Evolutionary conservation across 2,797 vertebrate genomes (phyloP), one percentile per base, ranked within the genome.

Genomic region (Chelon auratus): DNA sequence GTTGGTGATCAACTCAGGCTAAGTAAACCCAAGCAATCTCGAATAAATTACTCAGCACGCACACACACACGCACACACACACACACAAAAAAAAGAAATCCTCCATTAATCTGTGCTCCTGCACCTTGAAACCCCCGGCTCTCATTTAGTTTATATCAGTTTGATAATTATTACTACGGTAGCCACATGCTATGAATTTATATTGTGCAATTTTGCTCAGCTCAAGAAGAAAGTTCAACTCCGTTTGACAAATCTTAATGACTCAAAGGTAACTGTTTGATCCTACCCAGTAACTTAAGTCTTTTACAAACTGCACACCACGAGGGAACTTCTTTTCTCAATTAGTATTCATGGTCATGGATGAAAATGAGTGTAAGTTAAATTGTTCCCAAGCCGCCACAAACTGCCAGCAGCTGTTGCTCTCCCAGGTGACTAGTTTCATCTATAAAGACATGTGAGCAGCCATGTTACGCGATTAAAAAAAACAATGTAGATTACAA

Each of bases 401-500:
- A 75, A 86, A 85, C 77, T 70, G 86, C 84, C 84, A 83, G 82
- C 91, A 92, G 89, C 83, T 88, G 87, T 75, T 83, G 63, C 82
- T 77, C 56, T 91, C 87, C 91, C 88, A 86, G 81, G 87, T 90
- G 91, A 91, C 79, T 85, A 81, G 80, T 89, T 87, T 82, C 79
- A 84, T 87, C 81, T 86, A 83, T 80, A 85, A 89, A 89, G 86
- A 92, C 72, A 78, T 80, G 72, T 40, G 61, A 85, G 72, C 55
- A 64, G 56, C 26, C 71, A 11, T 74, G 82, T 75, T 84, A 75
- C 65, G 60, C 43, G 56, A 67, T 50, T 17, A 52, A 53, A 74
- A 70, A 18, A 4, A 48, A 60, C 24, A 56, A 17, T 43, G 62
- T 40, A 36, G 72, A 79, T 73, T 61, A 72, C 64, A 66, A 72